Percentiles rank a stretch among this genome's conserved stretches.
Conservation (phyloP, 2,888 invertebrate genomes). For the Zygothrica quintamaculata region DNA sequence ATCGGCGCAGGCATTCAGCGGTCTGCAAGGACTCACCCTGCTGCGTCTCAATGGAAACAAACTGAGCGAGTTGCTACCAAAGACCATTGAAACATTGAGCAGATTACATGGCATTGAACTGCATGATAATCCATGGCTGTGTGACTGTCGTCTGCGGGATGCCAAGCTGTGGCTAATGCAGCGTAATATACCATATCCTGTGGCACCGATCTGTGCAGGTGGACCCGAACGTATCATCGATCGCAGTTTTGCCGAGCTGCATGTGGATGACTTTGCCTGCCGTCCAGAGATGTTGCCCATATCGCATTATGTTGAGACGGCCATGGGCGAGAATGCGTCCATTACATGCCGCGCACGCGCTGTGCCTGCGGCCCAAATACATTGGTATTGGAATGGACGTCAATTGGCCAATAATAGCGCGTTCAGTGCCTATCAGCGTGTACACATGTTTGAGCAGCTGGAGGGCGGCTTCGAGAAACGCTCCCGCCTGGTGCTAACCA, state of each 20-base stretch:
- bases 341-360: constrained; percentile 92
- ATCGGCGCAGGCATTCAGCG: constrained; percentile 91
- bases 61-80: constrained; percentile 89
- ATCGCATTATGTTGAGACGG: constrained; percentile 91
- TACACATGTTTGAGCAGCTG: constrained; percentile 89
- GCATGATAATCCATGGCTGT: constrained; percentile 95
- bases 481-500: constrained; percentile 91
- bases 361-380: constrained; percentile 91
- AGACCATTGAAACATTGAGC: constrained; percentile 90
- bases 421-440: constrained; percentile 91
- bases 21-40: constrained; percentile 90
- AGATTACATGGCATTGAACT: constrained; percentile 92
- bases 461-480: constrained; percentile 88
- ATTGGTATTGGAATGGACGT: constrained; percentile 95
- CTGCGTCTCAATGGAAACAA: constrained; percentile 93
- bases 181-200: constrained; percentile 90
- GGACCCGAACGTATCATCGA: constrained; percentile 89
- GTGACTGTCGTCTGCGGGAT: constrained; percentile 93
- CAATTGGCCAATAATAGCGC: constrained; percentile 91
- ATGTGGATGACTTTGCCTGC: constrained; percentile 93
- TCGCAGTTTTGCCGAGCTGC: constrained; percentile 90
- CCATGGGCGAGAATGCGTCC: constrained; percentile 93
- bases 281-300: constrained; percentile 91
- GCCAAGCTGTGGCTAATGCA: constrained; percentile 92
- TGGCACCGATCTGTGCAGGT: constrained; percentile 91